phyloP scores from a whole-genome alignment of 2,113 vertebrate species.

The Silurus glanis region DNA sequence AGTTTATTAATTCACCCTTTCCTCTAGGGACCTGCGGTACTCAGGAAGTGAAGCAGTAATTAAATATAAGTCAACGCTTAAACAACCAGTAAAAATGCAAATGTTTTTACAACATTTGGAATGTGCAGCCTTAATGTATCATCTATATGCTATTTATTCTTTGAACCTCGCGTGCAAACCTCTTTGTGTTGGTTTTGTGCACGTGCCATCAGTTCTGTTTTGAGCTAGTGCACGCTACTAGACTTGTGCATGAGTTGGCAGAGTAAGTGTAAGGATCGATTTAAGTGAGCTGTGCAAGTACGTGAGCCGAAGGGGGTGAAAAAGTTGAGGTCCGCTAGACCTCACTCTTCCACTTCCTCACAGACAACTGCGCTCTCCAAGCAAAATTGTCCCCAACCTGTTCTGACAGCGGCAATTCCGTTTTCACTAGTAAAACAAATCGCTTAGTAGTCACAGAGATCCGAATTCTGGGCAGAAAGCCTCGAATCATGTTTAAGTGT shows the following conservation, averaged over 20 bases:
- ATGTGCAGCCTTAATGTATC: neutral
- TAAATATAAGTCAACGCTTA: neutral
- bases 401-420: constrained; percentile 20
- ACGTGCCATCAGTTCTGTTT: constrained; percentile 9
- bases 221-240: constrained; percentile 3
- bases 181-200: constrained; percentile 22
- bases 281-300: constrained; percentile 16
- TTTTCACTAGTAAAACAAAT: constrained; percentile 8
- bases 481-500: neutral
- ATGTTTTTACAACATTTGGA: neutral
- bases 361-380: constrained; percentile 19
- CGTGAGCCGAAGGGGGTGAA: neutral
- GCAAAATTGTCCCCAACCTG: constrained; percentile 30
- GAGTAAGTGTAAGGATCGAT: constrained; percentile 6
- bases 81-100: neutral
- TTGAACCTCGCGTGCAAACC: neutral
- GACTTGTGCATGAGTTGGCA: constrained; percentile 25
- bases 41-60: neutral
- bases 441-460: neutral
- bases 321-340: neutral
- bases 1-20: constrained; percentile 15
- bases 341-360: constrained; percentile 22
- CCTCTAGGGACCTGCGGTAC: neutral
- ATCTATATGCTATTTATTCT: constrained; percentile 13
- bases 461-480: constrained; percentile 3